These are phyloP conservation scores for Melanotaenia boesemani DNA, from an alignment of 2,797 vertebrate genomes.

Conservation along the genomic window DNA sequence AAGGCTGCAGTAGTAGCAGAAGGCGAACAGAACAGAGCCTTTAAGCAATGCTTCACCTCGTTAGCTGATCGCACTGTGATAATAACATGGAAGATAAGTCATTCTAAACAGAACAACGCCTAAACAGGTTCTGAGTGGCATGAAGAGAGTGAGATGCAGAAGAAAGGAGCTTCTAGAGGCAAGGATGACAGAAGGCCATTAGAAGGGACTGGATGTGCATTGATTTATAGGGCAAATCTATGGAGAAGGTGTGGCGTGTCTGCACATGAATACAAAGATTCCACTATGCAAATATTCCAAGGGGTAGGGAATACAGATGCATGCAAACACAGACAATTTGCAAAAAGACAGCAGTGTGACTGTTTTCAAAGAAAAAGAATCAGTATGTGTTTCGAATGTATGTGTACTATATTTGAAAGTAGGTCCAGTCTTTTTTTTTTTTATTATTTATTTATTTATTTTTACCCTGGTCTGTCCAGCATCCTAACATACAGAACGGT, in stretches of 20 bases:
- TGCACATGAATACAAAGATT: conserved; percentile 10
- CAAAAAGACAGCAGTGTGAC: background rate
- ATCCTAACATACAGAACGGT: too few species aligned
- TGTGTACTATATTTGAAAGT: background rate
- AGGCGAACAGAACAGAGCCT: conserved; percentile 44
- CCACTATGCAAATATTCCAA: conserved; percentile 29
- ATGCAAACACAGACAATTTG: background rate
- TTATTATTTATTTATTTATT: too few species aligned
- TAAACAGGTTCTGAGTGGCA: conserved; percentile 32
- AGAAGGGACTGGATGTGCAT: conserved; percentile 40
- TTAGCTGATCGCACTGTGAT: conserved; percentile 44
- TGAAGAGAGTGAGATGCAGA: conserved; percentile 48
- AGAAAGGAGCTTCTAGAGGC: conserved; percentile 8
- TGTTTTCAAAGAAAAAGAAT: background rate
- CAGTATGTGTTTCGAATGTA: background rate
- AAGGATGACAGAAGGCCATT: conserved; percentile 31
- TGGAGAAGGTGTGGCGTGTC: conserved; percentile 28
- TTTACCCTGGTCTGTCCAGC: too few species aligned
- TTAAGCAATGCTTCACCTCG: conserved; percentile 52
- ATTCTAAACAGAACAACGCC: conserved; percentile 51
- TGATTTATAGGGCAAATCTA: conserved; percentile 45
- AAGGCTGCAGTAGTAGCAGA: conserved; percentile 53
- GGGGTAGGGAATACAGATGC: conserved; percentile 1
- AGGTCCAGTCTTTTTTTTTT: background rate
- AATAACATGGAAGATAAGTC: conserved; percentile 67